Evolutionary conservation across 2,888 invertebrate genomes (phyloP), one percentile per base, ranked within the genome.

Genomic region (Melanotus villosus): DNA sequence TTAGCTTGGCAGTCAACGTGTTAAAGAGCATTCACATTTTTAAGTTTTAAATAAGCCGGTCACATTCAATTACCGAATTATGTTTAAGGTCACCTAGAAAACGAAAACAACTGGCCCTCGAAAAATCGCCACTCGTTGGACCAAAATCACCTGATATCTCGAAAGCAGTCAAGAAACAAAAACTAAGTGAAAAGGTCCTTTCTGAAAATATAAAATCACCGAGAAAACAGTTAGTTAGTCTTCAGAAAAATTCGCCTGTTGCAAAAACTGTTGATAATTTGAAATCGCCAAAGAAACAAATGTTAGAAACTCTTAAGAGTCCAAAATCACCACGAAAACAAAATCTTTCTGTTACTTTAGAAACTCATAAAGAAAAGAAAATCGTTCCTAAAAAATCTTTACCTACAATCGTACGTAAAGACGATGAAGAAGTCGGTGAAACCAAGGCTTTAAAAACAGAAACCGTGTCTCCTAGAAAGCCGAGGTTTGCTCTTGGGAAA

Each of bases 241-340:
- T 1, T 41, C 9, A 41, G 6, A 41, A n/a, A 5, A n/a, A 2
- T 38, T 2, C 16, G 16, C 14, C 18, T 45, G 10, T 21, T 19
- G 19, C 21, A 36, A 12, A 57, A 38, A 21, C 1, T 12, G 38
- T 10, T 23, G 9, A 38, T 12, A 14, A 38, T 12, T 1, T 23
- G 7, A 16, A 16, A 10, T 52, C 14, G 10, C 18, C 7, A 9
- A 30, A 16, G 6, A 30, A 21, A 21, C n/a, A 36, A 9, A n/a
- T 56, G n/a, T 18, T 2, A 57, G 10, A 1, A 19, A 9, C 2
- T n/a, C n/a, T n/a, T n/a, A n/a, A n/a, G n/a, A n/a, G n/a, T n/a
- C n/a, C n/a, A n/a, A 57, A 57, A 6, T 16, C 41, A 10, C 23
- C 57, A 26, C 38, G 26, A 5, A 57, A 41, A 26, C 38, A 26